Base-by-base conservation (phyloP, 2,113 vertebrate genomes). In the Nyctibius bracteatus region DNA sequence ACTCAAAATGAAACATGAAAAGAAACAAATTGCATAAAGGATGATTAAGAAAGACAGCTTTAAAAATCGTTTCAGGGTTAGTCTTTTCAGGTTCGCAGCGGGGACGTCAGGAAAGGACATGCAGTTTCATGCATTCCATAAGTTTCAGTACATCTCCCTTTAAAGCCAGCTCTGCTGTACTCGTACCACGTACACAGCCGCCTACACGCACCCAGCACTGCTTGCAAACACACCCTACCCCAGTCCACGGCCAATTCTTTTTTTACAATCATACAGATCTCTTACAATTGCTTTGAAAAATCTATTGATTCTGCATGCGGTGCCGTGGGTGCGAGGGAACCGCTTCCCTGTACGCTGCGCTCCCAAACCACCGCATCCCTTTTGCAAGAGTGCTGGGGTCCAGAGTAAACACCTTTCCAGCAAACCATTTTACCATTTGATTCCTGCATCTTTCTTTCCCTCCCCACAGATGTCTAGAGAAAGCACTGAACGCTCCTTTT, bases 31-130 rank as follows among this genome's bases (percentile, higher is more conserved):
- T 52, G 66, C 91, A 79, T 23, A 63, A 79, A 92, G 82, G 94
- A 59, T 90, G 96, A 86, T 68, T 86, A 81, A 92, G 75, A 96
- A 84, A 94, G 80, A 10, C 71, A 71, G 95, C 86, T 89, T 91
- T 78, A 88, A 93, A 88, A 90, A 61, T 46, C 28, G 0, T 65
- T 86, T 47, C 88, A 43, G 90, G 72, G 80, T 61, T 81, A 8
- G 33, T 31, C 67, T 74, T 81, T 86, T 81, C 90, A 93, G 80
- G 74, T 62, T 88, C 92, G 6, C 82, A 89, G 93, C 80, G 51
- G 70, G 71, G 89, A 80, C 22, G 2, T 16, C 44, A 22, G 77
- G 57, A 71, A 52, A 81, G 88, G 90, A 72, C 88, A 15, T 19
- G 44, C 4, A 3, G 14, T 28, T 94, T 70, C 67, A 35, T 14